Conservation (phyloP, 1,140 invertebrate species). For the Pogonomyrmex californicus region DNA sequence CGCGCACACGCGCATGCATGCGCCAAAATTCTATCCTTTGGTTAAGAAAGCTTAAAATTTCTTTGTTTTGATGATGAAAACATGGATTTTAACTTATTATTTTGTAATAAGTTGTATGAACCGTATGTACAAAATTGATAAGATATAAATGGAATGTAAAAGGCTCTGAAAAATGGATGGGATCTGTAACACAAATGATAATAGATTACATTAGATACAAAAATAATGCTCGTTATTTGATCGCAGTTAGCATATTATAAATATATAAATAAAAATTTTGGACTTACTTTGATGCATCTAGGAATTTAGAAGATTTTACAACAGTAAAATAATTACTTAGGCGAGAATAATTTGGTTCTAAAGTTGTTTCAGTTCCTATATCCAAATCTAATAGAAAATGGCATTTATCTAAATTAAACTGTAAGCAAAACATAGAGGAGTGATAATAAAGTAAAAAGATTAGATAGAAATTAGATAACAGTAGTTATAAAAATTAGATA, state of each 20-base stretch:
- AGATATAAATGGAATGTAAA: conserved; percentile 95
- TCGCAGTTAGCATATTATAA: conserved; percentile 3
- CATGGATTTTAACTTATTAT: conserved; percentile 84
- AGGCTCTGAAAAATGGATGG: conserved; percentile 93
- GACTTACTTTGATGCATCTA: conserved; percentile 91
- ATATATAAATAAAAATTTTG: conserved; percentile 32
- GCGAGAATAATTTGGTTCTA: conserved; percentile 94
- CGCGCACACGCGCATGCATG: too few species aligned
- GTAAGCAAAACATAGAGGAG: conserved; percentile 84
- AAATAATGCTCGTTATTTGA: not conserved
- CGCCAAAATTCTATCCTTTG: conserved; percentile 28
- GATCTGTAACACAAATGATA: conserved; percentile 88
- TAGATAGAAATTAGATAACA: not conserved
- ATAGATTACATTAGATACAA: conserved; percentile 28
- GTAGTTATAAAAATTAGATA: not conserved
- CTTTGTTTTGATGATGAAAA: conserved; percentile 72
- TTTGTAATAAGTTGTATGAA: conserved; percentile 94
- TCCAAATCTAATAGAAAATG: conserved; percentile 96
- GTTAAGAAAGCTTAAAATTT: conserved; percentile 72
- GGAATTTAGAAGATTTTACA: conserved; percentile 91
- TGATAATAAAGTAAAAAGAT: conserved; percentile 21
- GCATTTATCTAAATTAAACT: conserved; percentile 92
- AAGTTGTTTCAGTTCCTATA: conserved; percentile 89
- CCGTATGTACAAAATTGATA: conserved; percentile 91
- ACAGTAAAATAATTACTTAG: conserved; percentile 92